Conservation (phyloP, 2,113 vertebrate species). For the Stegostoma tigrinum region DNA sequence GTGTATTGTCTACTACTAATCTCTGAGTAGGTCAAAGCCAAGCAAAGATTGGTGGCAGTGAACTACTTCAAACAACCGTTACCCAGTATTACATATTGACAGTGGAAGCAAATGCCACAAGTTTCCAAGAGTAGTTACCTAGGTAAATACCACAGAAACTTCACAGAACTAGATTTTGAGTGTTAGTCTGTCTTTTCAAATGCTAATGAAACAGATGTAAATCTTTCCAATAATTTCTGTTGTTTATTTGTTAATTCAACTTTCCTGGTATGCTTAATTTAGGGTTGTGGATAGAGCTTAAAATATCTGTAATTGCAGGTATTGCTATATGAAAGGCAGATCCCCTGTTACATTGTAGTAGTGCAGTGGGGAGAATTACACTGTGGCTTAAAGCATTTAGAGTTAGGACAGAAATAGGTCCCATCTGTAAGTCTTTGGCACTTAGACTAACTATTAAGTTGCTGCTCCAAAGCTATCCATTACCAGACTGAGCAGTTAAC, state of each 20-base stretch:
- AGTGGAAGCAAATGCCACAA: too few relatives aligned
- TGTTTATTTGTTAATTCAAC: neutral
- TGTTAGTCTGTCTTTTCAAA: neutral
- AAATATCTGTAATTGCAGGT: neutral
- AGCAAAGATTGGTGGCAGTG: too few relatives aligned
- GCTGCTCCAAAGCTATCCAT: neutral
- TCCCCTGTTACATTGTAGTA: neutral
- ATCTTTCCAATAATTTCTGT: neutral
- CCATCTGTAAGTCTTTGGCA: constrained; percentile 6
- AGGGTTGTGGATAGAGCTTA: neutral
- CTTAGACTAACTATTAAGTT: neutral
- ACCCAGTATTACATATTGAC: too few relatives aligned
- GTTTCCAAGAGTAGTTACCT: too few relatives aligned
- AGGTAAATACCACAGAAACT: neutral
- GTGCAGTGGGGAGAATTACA: neutral
- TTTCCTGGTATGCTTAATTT: neutral
- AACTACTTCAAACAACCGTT: too few relatives aligned
- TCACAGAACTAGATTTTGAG: neutral
- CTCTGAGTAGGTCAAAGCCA: too few relatives aligned
- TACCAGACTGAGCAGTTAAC: neutral
- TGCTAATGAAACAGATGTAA: neutral
- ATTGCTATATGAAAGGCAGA: neutral
- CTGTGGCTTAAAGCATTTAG: neutral
- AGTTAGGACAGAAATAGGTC: constrained; percentile 1
- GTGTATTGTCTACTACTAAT: too few relatives aligned